A percentile compares a stretch with the other conserved stretches of the same genome.
Conservation (phyloP, 2,113 vertebrate species). For the Emberiza fucata region DNA sequence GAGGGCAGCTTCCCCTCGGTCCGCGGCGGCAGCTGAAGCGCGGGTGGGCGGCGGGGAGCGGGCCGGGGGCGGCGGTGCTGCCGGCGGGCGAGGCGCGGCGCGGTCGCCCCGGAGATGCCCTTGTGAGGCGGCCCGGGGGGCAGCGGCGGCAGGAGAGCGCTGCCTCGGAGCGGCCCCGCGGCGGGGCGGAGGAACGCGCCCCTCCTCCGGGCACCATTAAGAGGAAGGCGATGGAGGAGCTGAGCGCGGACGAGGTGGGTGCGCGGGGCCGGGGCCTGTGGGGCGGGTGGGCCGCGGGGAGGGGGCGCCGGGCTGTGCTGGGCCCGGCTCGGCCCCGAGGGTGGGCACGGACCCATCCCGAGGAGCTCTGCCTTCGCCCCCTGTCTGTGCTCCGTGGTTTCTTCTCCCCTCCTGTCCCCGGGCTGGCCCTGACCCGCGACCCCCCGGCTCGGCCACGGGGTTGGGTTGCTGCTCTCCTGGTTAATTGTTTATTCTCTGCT, state of each 20-base stretch:
- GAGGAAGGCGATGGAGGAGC: slow-evolving; percentile 92
- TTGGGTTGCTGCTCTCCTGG: neutral
- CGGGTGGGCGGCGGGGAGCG: neutral
- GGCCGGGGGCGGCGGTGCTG: neutral
- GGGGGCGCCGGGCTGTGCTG: neutral
- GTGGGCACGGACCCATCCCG: accelerated
- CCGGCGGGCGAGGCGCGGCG: neutral
- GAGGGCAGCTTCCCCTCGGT: neutral
- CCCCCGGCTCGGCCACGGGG: neutral
- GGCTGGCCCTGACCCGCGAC: neutral
- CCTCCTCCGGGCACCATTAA: slow-evolving; percentile 77
- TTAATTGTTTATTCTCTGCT: neutral
- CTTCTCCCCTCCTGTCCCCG: too few species aligned
- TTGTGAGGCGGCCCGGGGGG: slow-evolving; percentile 70
- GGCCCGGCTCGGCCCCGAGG: neutral
- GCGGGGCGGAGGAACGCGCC: slow-evolving; percentile 44
- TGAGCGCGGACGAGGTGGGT: slow-evolving; percentile 98
- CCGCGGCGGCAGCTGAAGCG: neutral
- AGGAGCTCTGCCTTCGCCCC: neutral
- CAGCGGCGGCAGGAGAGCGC: slow-evolving; percentile 48
- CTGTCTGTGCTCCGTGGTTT: accelerated
- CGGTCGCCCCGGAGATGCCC: slow-evolving; percentile 72
- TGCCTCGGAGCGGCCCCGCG: slow-evolving; percentile 19
- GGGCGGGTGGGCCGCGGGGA: neutral
- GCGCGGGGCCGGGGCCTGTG: neutral